Base-by-base conservation (phyloP, 2,797 vertebrate species). In the Eulemur coronatus region DNA sequence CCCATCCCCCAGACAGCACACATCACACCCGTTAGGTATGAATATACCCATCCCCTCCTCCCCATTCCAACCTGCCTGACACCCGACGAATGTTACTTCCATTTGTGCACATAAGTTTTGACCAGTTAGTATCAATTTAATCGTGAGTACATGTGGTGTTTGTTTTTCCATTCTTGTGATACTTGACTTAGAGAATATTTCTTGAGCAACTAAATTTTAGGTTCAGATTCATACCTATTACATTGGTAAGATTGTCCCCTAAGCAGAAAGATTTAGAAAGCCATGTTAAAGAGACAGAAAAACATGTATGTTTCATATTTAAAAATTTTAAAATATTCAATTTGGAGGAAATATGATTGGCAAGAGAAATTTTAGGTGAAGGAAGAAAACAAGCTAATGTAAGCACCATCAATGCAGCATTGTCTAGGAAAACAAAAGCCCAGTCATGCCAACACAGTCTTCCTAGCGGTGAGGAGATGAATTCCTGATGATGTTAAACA, bases 321-420 rank as follows among this genome's bases (percentile, higher is more conserved):
- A 65, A 26, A n/a, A 78, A 84, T 86, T 88, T 82, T 70, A 55
- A 91, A 91, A 41, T 89, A 38, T 61, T 79, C 26, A 69, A 65
- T 92, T 75, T 90, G 26, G 46, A 89, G 48, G 11, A 97, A 88
- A 92, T 88, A 72, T 76, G 41, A 81, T 87, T 81, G n/a, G 30
- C 52, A 92, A 90, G 5, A 92, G 94, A 91, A 84, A 48, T 41
- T 90, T 70, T 80, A 70, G 30, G 43, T 41, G 67, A 94, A 59
- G 2, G 22, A 65, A 57, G 7, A 33, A 24, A 17, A 38, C 22
- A 24, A 82, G 46, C 50, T 52, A 61, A 69, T 46, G 18, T 63
- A 78, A 35, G 6, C n/a, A 70, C 30, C 41, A 79, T 73, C n/a
- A 41, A 4, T 33, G 28, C 24, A 90, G 43, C 67, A 82, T 13